phyloP scores from a whole-genome alignment of 1,140 invertebrate species.

The Aphaenogaster floridana region DNA sequence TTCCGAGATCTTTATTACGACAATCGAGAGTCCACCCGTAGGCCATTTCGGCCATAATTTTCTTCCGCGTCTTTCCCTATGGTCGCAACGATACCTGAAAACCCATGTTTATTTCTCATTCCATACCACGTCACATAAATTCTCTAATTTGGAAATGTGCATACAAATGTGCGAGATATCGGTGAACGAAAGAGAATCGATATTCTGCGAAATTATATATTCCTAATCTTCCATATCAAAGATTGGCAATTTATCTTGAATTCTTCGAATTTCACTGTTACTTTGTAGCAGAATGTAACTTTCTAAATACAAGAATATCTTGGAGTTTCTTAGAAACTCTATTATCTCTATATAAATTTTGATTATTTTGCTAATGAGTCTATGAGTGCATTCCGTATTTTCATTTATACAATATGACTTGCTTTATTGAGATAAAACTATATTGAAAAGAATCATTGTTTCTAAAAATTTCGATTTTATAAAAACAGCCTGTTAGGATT shows the following conservation, averaged over 20 bases:
- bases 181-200: not conserved
- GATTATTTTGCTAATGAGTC: not conserved
- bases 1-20: constrained; percentile 57
- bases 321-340: not conserved
- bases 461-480: not conserved
- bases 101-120: constrained; percentile 26
- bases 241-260: not conserved
- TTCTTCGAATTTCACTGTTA: not conserved
- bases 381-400: not conserved
- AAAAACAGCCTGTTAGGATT: not conserved
- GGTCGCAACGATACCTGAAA: constrained; percentile 22
- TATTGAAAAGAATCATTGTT: not conserved
- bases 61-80: constrained; percentile 31
- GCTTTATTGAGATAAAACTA: not conserved
- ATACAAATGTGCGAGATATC: not conserved
- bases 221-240: not conserved
- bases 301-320: not conserved
- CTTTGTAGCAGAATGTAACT: not conserved
- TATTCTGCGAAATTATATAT: not conserved
- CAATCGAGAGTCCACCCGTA: constrained; percentile 36
- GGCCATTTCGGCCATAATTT: constrained; percentile 47
- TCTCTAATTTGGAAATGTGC: constrained; percentile 17
- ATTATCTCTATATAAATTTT: not conserved
- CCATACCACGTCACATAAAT: constrained; percentile 6
- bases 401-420: not conserved